phyloP scores from a whole-genome alignment of 1,140 invertebrate species.

The Megathymus violae region DNA sequence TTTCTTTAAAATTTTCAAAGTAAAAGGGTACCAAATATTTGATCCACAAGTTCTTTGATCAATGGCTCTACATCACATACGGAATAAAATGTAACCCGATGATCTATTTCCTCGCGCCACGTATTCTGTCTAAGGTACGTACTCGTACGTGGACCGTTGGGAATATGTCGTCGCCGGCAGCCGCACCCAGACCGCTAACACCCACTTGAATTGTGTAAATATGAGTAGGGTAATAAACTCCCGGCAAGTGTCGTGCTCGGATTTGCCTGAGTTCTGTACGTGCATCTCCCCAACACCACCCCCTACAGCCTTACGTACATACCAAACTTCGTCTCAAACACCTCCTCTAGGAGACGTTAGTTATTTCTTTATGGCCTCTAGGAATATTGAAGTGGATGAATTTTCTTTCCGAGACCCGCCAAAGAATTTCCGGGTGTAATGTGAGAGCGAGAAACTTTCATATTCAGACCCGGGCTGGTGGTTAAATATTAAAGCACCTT shows the following conservation, averaged over 20 bases:
- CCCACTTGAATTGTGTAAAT: constrained; percentile 75
- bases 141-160: constrained; percentile 48
- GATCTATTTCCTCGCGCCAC: constrained; percentile 41
- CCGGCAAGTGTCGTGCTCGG: constrained; percentile 63
- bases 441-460: constrained; percentile 24
- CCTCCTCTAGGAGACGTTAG: constrained; percentile 54
- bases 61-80: constrained; percentile 38
- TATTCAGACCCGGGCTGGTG: constrained; percentile 7
- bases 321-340: constrained; percentile 62
- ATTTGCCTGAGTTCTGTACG: constrained; percentile 73
- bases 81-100: constrained; percentile 38
- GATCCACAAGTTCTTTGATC: constrained; percentile 25
- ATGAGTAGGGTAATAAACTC: constrained; percentile 79
- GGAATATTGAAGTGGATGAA: constrained; percentile 46
- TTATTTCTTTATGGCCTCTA: constrained; percentile 54
- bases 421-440: constrained; percentile 35
- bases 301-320: constrained; percentile 49
- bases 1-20: background rate
- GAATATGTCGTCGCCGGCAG: constrained; percentile 51
- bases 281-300: constrained; percentile 56
- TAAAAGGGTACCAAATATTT: constrained; percentile 18
- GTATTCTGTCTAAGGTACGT: constrained; percentile 39
- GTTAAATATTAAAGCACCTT: constrained; percentile 18
- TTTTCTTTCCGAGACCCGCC: constrained; percentile 36
- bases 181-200: constrained; percentile 66